phyloP scores from a whole-genome alignment of 2,797 vertebrate genomes.

The Valencia hispanica region DNA sequence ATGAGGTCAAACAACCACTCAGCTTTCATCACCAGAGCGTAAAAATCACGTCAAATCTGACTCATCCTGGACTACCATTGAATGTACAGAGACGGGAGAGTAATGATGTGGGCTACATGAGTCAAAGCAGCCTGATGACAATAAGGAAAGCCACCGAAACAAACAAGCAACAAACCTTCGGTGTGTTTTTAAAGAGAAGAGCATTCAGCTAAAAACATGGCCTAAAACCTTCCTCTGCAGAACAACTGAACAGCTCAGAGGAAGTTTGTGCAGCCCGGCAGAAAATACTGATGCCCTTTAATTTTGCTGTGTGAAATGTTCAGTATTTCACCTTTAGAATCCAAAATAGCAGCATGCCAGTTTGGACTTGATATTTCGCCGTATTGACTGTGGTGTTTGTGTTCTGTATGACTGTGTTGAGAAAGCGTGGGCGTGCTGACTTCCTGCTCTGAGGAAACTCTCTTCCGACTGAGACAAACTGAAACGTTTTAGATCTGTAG shows the following conservation, averaged over 20 bases:
- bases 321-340: not conserved
- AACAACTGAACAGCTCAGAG: not conserved
- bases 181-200: not conserved
- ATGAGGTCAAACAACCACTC: not conserved
- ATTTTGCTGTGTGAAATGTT: not conserved
- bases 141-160: no score
- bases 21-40: not conserved
- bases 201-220: no score
- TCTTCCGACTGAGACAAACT: slow-evolving; percentile 56
- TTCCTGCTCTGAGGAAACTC: slow-evolving; percentile 72
- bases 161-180: not conserved
- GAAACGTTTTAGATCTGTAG: slow-evolving; percentile 44
- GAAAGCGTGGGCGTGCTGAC: slow-evolving; percentile 47
- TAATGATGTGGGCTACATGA: not conserved
- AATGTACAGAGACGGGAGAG: not conserved
- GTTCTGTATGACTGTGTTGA: slow-evolving; percentile 30
- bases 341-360: not conserved
- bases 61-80: not conserved
- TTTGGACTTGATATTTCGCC: not conserved
- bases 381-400: slow-evolving; percentile 1
- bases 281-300: not conserved
- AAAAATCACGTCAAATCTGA: not conserved
- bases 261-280: not conserved
- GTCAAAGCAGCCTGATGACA: not conserved
- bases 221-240: not conserved